Base-by-base conservation (phyloP, 2,113 vertebrate genomes). In the Thinocorus orbignyianus region DNA sequence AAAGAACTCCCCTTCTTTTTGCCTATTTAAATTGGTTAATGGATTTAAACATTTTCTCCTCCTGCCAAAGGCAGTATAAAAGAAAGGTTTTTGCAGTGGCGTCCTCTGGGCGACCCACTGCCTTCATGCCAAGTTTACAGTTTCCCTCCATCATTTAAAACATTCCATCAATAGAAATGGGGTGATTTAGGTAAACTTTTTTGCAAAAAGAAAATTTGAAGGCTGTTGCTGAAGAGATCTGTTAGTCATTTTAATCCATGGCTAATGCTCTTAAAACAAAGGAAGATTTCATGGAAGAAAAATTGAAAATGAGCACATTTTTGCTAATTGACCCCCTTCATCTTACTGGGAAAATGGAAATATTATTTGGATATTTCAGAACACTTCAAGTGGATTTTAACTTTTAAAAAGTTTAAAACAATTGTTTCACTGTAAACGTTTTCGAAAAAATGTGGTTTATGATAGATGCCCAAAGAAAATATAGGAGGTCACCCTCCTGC, bases 1-100 rank as follows among this genome's bases (percentile, higher is more conserved):
- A 92, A 92, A 76, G 48, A 81, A 61, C 17, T 82, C 64, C 48
- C 39, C 9, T 68, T 90, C 39, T 44, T 92, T 74, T 92, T 72
- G 39, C 57, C 44, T 91, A 13, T 94, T 91, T 88, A 72, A 93
- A 69, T 72, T 81, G 54, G 49, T 91, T 93, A 87, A 84, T 62
- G 9, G 79, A 54, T 82, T 92, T 82, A 81, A 93, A 81, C 12
- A 42, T 54, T 88, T 82, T 61, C 49, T 91, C 28, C 24, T 65
- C 14, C 49, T 57, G 70, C 52, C 70, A 91, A 95, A 83, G 58
- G 71, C 61, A 69, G 30, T 41, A 44, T 66, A 60, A 92, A 95
- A 82, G n/a, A 89, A 88, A 35, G 11, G 46, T 26, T 65, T 72
- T 86, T 72, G 49, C 77, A 68, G 73, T 22, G n/a, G 8, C 7